phyloP scores from a whole-genome alignment of 2,113 vertebrate genomes.

The Tachuris rubrigastra region DNA sequence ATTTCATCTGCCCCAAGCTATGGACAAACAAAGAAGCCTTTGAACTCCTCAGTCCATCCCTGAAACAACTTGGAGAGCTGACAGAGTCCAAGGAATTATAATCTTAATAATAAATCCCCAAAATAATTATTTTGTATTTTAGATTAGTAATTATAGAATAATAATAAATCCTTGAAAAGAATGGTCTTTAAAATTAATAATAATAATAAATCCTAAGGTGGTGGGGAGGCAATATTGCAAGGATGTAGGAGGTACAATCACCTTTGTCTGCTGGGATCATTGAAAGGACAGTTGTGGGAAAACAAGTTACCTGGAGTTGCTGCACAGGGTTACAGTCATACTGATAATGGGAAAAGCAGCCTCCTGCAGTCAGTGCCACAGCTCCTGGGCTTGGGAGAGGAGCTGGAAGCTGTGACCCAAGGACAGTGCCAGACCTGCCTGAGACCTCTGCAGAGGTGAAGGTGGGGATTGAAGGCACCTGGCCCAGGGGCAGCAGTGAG shows the following conservation, averaged over 20 bases:
- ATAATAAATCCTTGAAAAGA: neutral
- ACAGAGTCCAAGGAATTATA: neutral
- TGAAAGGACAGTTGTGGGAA: neutral
- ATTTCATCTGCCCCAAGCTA: neutral
- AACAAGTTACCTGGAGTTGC: rapidly evolving
- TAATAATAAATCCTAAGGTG: neutral
- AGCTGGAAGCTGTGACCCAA: rapidly evolving
- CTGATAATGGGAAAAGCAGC: too few relatives aligned
- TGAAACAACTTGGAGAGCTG: neutral
- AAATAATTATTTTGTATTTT: neutral
- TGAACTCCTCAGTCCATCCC: neutral
- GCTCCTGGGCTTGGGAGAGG: neutral
- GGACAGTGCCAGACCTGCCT: neutral
- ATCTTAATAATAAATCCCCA: neutral
- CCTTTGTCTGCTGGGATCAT: neutral
- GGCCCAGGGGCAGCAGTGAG: rapidly evolving
- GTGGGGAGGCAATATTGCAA: neutral
- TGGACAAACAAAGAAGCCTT: neutral
- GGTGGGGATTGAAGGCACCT: neutral
- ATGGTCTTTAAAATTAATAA: neutral
- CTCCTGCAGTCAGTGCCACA: neutral
- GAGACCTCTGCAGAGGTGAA: neutral
- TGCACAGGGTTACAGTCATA: rapidly evolving
- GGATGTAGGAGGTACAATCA: neutral
- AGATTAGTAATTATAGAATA: neutral